phyloP scores from a whole-genome alignment of 2,888 invertebrate genomes.

The Dicyrtomina minuta region DNA sequence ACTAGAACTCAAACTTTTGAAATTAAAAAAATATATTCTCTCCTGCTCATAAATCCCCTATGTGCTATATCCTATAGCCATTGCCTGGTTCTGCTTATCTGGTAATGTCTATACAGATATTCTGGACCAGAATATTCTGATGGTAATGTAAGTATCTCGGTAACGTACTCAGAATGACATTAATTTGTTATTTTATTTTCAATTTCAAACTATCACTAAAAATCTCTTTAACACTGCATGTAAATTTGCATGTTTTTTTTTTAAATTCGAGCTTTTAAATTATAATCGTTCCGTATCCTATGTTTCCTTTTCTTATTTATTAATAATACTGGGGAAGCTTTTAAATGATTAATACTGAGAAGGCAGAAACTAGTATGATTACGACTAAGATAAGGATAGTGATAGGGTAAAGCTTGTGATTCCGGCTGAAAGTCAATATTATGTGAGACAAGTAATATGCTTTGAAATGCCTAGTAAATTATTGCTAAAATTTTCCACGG shows the following conservation, averaged over 20 bases:
- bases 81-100: background rate
- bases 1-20: no score
- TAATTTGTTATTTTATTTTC: background rate
- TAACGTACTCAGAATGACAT: background rate
- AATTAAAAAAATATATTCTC: conserved; percentile 4
- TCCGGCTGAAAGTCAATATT: no score
- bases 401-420: no score
- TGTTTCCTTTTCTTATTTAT: background rate
- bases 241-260: background rate
- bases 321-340: background rate
- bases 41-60: no score
- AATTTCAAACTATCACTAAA: background rate
- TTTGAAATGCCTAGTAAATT: no score
- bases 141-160: conserved; percentile 19
- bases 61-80: no score
- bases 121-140: background rate
- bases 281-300: background rate
- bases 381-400: no score
- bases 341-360: background rate
- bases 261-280: background rate
- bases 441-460: no score
- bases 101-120: no score
- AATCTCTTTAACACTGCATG: background rate
- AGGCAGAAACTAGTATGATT: no score
- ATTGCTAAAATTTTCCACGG: no score